Evolutionary conservation across 2,888 invertebrate species (phyloP).

Genomic region (Carcina quercana): DNA sequence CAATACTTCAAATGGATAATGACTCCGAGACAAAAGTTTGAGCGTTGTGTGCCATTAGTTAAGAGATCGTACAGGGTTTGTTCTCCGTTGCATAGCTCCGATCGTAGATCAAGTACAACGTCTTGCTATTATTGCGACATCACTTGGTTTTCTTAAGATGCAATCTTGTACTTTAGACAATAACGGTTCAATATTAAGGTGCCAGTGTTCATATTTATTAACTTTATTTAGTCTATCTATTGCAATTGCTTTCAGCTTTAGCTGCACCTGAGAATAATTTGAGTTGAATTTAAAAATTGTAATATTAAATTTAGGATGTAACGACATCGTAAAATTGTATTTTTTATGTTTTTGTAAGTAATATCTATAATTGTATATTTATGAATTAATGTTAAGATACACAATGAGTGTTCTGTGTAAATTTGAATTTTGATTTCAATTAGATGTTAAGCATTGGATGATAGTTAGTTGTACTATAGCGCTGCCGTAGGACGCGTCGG

Average conservation of each 20-base stretch:
- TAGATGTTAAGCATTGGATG: conserved; percentile 43
- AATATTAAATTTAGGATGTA: conserved; percentile 53
- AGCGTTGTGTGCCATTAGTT: conserved; percentile 39
- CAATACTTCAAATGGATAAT: too few species aligned
- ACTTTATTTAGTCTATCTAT: conserved; percentile 27
- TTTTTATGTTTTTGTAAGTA: conserved; percentile 50
- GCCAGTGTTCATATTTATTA: conserved; percentile 47
- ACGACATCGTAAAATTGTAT: conserved; percentile 50
- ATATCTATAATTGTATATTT: conserved; percentile 70
- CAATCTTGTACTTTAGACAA: conserved; percentile 27
- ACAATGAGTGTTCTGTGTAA: conserved; percentile 62
- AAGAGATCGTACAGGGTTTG: conserved; percentile 30
- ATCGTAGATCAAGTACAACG: conserved; percentile 16
- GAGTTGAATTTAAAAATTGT: conserved; percentile 29
- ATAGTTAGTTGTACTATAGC: conserved; percentile 31
- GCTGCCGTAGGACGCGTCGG: conserved; percentile 11
- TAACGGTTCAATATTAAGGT: conserved; percentile 38
- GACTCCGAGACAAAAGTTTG: too few species aligned
- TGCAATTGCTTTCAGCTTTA: conserved; percentile 32
- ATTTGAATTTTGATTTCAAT: conserved; percentile 66
- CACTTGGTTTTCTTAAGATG: conserved; percentile 7
- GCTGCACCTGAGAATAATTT: conserved; percentile 38
- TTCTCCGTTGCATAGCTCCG: conserved; percentile 2
- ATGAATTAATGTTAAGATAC: conserved; percentile 56
- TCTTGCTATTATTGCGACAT: conserved; percentile 12